Conservation (phyloP, 2,888 invertebrate species). For the Eledona agricola region DNA sequence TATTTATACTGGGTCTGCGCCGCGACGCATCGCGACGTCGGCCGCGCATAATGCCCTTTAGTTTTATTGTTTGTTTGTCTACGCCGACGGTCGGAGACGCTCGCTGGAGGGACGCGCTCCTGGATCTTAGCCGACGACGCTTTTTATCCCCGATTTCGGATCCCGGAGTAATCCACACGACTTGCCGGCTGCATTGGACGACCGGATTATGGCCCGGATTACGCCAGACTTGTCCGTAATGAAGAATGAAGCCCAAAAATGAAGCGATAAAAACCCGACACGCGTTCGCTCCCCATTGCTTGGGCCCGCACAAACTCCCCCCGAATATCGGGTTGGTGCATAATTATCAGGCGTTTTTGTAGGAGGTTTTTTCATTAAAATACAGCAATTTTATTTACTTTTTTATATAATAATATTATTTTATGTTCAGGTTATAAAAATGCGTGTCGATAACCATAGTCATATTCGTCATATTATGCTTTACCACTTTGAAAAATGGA, state of each 20-base stretch:
- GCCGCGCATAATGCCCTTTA: conserved; percentile 40
- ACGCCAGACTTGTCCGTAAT: conserved; percentile 13
- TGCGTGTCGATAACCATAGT: too few species aligned
- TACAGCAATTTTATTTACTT: too few species aligned
- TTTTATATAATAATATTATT: too few species aligned
- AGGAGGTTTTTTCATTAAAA: too few species aligned
- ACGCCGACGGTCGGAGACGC: conserved; percentile 5
- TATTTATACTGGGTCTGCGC: conserved; percentile 44
- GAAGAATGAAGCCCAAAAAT: conserved; percentile 19
- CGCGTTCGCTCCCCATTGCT: conserved; percentile 5
- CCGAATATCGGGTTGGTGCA: too few species aligned
- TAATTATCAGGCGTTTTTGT: too few species aligned
- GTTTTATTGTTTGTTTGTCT: conserved; percentile 44
- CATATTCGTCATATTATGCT: too few species aligned
- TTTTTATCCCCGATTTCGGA: conserved; percentile 13
- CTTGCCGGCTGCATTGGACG: conserved; percentile 20
- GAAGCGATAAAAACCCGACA: conserved; percentile 24
- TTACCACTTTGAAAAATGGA: too few species aligned
- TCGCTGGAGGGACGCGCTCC: conserved; percentile 3
- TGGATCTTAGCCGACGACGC: conserved; percentile 10
- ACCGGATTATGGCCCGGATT: conserved; percentile 25
- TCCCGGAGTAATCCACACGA: conserved; percentile 27
- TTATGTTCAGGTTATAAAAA: too few species aligned
- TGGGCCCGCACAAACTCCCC: too few species aligned
- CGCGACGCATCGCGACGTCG: conserved; percentile 29